Conservation (phyloP, 1,140 invertebrate genomes). For the Drosophila subpulchrella region DNA sequence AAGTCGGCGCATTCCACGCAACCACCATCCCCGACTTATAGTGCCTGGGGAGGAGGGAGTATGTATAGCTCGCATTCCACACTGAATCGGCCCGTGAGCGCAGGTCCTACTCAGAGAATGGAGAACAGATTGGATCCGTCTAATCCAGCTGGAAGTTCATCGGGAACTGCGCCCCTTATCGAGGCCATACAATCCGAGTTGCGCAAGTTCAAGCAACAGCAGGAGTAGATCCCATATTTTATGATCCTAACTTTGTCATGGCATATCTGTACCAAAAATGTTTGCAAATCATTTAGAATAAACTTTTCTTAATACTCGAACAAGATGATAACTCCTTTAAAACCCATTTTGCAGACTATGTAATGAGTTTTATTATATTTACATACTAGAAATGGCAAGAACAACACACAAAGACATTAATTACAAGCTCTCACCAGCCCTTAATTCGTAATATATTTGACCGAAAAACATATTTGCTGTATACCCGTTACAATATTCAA, state of each 20-base stretch:
- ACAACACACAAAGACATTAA: constrained; percentile 35
- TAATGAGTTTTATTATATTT: constrained; percentile 41
- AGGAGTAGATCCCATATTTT: constrained; percentile 31
- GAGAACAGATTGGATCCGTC: constrained; percentile 79
- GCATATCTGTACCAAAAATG: constrained; percentile 16
- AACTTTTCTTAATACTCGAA: constrained; percentile 40
- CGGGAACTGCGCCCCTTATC: constrained; percentile 87
- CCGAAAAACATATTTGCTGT: constrained; percentile 47
- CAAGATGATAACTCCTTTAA: not conserved
- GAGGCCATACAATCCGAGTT: constrained; percentile 88
- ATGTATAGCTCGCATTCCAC: constrained; percentile 75
- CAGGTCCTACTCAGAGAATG: constrained; percentile 87
- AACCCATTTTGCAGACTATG: constrained; percentile 1
- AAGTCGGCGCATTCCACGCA: constrained; percentile 77
- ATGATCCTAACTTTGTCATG: constrained; percentile 12
- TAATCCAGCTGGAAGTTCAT: constrained; percentile 6
- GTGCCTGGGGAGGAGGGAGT: constrained; percentile 79
- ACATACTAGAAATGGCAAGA: constrained; percentile 46
- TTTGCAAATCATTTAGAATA: constrained; percentile 50
- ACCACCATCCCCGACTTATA: constrained; percentile 75
- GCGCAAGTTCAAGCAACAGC: constrained; percentile 84
- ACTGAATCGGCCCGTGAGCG: constrained; percentile 85
- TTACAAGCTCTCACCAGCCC: constrained; percentile 77
- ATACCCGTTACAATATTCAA: constrained; percentile 56
- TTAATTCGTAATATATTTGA: constrained; percentile 37